Base-by-base conservation (phyloP, 2,888 invertebrate genomes). In the Scaeva pyrastri region DNA sequence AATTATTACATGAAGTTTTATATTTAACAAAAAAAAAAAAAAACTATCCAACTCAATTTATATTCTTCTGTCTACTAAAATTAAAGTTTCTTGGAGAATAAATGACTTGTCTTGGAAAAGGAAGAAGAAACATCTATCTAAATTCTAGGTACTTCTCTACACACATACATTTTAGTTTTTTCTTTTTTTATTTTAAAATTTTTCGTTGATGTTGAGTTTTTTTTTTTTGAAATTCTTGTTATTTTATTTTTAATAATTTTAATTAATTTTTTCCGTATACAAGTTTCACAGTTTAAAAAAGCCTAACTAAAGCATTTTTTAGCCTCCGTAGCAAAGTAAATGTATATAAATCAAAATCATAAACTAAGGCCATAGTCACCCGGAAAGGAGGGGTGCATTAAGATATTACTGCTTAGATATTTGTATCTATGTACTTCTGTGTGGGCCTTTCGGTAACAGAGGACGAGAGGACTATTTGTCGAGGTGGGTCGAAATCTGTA, bases 171-270 rank as follows among this genome's bases (percentile, higher is more conserved):
- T 55, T n/a, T n/a, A n/a, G n/a, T n/a, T n/a, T n/a, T n/a, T n/a
- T n/a, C n/a, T n/a, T n/a, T 31, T 36, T 50, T 50, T 23, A 8
- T 31, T 31, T 31, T 5, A 31, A 31, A 14, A 23, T 56, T 77
- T 73, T 80, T 78, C 78, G 77, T 86, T 86, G 81, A 77, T 64
- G 76, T 16, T 71, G 19, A 71, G n/a, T n/a, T n/a, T n/a, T n/a
- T n/a, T 31, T 31, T 85, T 76, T 79, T 66, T 45, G 56, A 23
- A 64, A 58, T 62, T 56, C 41, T 71, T 71, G 66, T n/a, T n/a
- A 50, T 48, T 50, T 58, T 56, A 31, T 43, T 41, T 50, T 72
- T 72, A 21, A n/a, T n/a, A n/a, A n/a, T n/a, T 52, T 26, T 71
- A 10, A 16, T 26, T 43, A 31, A 5, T 26, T 39, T 36, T 43